Evolutionary conservation across 2,113 vertebrate genomes (phyloP).

Genomic region (Tricholaema leucomelas): DNA sequence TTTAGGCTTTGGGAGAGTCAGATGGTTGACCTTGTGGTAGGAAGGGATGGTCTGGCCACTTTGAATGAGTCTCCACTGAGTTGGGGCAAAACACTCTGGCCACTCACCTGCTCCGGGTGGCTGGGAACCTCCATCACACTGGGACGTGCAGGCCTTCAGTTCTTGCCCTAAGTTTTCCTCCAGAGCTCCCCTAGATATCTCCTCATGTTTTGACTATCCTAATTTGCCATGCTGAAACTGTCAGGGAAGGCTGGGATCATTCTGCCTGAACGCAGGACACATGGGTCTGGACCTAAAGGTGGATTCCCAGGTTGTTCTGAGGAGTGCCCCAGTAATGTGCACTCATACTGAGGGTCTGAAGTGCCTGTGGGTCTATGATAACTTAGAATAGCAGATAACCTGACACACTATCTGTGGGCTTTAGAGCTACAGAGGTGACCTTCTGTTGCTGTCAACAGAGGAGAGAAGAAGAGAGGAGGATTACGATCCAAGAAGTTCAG

Average conservation of each 20-base stretch:
- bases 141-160: not conserved
- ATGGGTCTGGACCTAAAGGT: rapidly evolving
- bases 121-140: not conserved
- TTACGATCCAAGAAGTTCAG: not conserved
- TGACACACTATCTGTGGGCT: not conserved
- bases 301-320: not conserved
- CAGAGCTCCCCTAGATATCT: not conserved
- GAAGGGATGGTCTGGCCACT: not conserved
- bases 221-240: not conserved
- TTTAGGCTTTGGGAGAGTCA: not conserved
- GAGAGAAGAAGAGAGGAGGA: not conserved
- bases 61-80: not conserved
- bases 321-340: not conserved
- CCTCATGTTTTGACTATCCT: not conserved
- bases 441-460: not conserved
- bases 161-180: not conserved
- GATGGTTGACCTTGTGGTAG: not conserved
- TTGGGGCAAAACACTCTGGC: not conserved
- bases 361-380: not conserved
- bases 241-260: not conserved
- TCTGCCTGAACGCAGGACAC: not conserved
- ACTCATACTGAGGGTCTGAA: not conserved
- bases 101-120: not conserved
- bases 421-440: not conserved
- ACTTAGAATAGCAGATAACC: not conserved